These are phyloP conservation scores for Fregetta grallaria DNA, from an alignment of 2,113 vertebrate genomes.

Conservation along the genomic window DNA sequence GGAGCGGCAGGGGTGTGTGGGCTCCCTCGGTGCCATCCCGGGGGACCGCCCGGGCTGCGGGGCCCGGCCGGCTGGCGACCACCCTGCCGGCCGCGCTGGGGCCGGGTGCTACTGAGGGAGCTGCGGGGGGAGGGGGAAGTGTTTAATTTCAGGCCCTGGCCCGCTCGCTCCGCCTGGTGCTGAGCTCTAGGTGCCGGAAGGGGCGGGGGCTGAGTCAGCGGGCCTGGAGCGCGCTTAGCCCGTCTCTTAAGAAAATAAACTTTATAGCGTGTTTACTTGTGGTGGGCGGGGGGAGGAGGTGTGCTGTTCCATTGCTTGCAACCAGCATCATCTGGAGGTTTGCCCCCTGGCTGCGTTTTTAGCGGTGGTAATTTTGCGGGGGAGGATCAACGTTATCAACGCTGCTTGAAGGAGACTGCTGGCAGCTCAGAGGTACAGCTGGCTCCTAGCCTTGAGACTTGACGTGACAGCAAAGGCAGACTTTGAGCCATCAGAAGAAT, in stretches of 20 bases:
- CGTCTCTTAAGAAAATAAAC: fast-evolving
- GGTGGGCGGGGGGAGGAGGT: background rate
- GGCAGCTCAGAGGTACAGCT: too few species aligned
- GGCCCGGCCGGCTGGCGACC: fast-evolving
- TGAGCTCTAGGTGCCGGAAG: background rate
- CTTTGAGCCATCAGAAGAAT: background rate
- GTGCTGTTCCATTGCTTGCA: too few species aligned
- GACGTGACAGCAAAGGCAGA: background rate
- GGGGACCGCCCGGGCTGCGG: background rate
- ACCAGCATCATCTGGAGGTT: fast-evolving
- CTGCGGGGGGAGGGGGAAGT: background rate
- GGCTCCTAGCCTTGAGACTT: fast-evolving
- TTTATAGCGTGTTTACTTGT: fast-evolving
- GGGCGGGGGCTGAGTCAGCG: fast-evolving
- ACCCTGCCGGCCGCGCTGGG: too few species aligned
- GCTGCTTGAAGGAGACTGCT: background rate
- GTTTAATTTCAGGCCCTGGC: fast-evolving
- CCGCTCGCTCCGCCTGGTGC: background rate
- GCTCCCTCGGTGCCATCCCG: background rate
- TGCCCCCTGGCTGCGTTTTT: background rate
- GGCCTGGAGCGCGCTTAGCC: fast-evolving
- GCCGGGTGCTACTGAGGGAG: background rate
- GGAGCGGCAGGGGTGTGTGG: background rate
- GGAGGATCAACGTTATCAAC: fast-evolving
- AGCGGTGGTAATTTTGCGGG: too few species aligned